These are phyloP conservation scores for Pitangus sulphuratus DNA, from an alignment of 2,797 vertebrate species.

Conservation along the genomic window DNA sequence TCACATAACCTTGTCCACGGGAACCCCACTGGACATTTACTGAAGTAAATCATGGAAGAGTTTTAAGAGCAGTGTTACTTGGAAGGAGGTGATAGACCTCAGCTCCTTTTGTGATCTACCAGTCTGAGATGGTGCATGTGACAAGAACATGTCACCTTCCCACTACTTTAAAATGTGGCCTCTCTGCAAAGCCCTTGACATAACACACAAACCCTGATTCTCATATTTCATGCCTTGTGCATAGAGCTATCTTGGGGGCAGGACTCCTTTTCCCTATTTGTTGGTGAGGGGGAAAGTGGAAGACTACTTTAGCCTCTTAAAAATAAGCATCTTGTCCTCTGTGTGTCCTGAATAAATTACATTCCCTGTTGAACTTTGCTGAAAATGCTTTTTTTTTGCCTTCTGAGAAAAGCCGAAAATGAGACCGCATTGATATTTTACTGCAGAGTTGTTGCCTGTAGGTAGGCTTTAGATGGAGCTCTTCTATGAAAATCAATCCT, in stretches of 20 bases:
- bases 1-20: accelerated
- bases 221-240: not conserved
- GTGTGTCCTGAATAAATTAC: not conserved
- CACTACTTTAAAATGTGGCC: not conserved
- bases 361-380: not conserved
- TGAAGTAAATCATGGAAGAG: not conserved
- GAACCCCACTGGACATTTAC: not conserved
- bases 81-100: not conserved
- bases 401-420: not conserved
- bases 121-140: not conserved
- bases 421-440: slow-evolving; percentile 3
- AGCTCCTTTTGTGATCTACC: not conserved
- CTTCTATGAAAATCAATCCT: slow-evolving; percentile 52
- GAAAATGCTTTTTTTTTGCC: not conserved
- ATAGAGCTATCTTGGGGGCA: not conserved
- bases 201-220: not conserved
- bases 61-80: not conserved
- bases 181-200: not conserved
- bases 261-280: not conserved
- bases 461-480: slow-evolving; percentile 66
- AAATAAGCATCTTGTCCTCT: not conserved
- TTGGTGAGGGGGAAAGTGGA: not conserved
- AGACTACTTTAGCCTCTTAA: not conserved
- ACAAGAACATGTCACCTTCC: not conserved
- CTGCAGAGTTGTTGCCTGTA: slow-evolving; percentile 63